Evolutionary conservation across 2,113 vertebrate genomes (phyloP).

Genomic region (Platysteira castanea): DNA sequence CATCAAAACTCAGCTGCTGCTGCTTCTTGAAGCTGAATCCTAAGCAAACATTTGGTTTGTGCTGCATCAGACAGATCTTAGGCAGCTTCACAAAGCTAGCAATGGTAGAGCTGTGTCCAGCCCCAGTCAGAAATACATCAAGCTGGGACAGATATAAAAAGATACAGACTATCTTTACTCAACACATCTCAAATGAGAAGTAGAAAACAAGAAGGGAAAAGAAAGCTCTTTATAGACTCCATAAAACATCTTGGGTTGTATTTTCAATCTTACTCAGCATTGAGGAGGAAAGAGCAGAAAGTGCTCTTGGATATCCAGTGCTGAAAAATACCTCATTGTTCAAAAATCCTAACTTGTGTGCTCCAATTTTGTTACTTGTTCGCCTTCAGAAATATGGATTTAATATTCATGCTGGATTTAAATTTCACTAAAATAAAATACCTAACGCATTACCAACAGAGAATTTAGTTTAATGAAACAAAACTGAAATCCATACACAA

Average conservation of each 20-base stretch:
- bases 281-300: background rate
- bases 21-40: background rate
- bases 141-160: background rate
- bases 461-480: background rate
- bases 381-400: slow-evolving; percentile 29
- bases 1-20: background rate
- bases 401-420: slow-evolving; percentile 43
- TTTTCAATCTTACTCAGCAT: background rate
- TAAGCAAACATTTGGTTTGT: slow-evolving; percentile 24
- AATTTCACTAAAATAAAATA: slow-evolving; percentile 21
- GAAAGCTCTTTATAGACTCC: background rate
- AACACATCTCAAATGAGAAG: background rate
- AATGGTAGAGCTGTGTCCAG: background rate
- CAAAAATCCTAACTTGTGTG: slow-evolving; percentile 9
- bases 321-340: slow-evolving; percentile 23
- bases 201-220: background rate
- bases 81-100: background rate
- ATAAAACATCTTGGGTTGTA: background rate
- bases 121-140: background rate
- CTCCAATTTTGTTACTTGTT: background rate
- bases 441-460: background rate
- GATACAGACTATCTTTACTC: background rate
- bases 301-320: background rate
- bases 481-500: background rate
- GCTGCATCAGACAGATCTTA: background rate